phyloP scores from a whole-genome alignment of 2,888 invertebrate genomes.

The Cactoblastis cactorum region DNA sequence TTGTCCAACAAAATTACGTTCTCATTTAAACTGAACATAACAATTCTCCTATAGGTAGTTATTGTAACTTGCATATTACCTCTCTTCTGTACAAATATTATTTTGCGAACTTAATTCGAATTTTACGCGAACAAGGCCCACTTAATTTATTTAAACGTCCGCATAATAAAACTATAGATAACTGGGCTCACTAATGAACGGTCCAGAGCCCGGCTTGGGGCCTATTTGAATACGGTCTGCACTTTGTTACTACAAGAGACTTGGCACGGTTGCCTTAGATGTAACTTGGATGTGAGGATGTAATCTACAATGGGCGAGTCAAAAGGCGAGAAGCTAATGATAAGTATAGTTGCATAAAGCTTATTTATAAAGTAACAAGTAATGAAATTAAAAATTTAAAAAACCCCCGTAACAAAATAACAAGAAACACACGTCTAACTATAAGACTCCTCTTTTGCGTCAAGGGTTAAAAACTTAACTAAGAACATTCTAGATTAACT shows the following conservation, averaged over 20 bases:
- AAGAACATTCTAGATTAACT: too few relatives aligned
- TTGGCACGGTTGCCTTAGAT: constrained; percentile 17
- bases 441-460: too few relatives aligned
- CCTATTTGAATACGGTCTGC: constrained; percentile 45
- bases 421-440: too few relatives aligned
- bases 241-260: constrained; percentile 23
- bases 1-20: background rate
- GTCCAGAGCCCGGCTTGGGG: constrained; percentile 17
- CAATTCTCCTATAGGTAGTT: too few relatives aligned
- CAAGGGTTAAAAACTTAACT: too few relatives aligned
- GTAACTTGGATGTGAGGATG: too few relatives aligned
- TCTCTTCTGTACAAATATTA: background rate
- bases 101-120: constrained; percentile 5
- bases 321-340: background rate
- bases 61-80: background rate
- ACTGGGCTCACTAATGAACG: constrained; percentile 24
- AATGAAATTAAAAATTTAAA: too few relatives aligned
- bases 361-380: too few relatives aligned
- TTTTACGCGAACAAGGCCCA: constrained; percentile 24
- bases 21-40: too few relatives aligned
- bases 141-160: constrained; percentile 33
- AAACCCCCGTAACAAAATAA: too few relatives aligned
- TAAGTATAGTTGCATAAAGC: too few relatives aligned
- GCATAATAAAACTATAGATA: constrained; percentile 37
- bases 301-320: background rate